Percentiles rank a stretch among this genome's conserved stretches.
Conservation (phyloP, 2,888 invertebrate genomes). For the Mythimna vitellina region DNA sequence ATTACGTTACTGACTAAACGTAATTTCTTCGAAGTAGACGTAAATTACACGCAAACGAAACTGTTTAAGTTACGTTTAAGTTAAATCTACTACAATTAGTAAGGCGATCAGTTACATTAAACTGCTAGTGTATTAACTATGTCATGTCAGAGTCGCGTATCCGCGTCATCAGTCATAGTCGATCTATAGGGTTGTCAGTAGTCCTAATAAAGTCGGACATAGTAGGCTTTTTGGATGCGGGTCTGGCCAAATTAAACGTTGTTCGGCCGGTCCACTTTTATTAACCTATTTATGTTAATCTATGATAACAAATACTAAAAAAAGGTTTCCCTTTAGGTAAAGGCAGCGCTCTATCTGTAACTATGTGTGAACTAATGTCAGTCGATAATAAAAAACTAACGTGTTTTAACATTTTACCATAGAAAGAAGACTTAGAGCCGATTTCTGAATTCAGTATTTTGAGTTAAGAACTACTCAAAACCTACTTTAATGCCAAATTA, state of each 20-base stretch:
- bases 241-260: background rate
- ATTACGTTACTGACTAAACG: conserved; percentile 21
- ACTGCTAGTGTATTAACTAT: conserved; percentile 31
- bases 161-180: conserved; percentile 58
- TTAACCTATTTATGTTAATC: background rate
- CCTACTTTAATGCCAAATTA: too few relatives aligned
- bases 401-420: too few relatives aligned
- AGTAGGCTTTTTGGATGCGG: background rate
- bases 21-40: conserved; percentile 13
- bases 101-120: conserved; percentile 32
- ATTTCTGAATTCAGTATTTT: too few relatives aligned
- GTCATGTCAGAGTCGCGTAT: conserved; percentile 48
- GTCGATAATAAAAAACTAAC: too few relatives aligned
- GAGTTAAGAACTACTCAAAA: too few relatives aligned
- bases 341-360: too few relatives aligned
- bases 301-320: too few relatives aligned
- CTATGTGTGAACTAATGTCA: too few relatives aligned
- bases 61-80: conserved; percentile 13
- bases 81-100: conserved; percentile 42
- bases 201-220: background rate
- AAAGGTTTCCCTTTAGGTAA: too few relatives aligned
- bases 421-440: too few relatives aligned
- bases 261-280: background rate
- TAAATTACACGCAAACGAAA: conserved; percentile 14
- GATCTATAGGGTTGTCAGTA: conserved; percentile 12